These are phyloP conservation scores for Caenorhabditis plicata DNA, from an alignment of 2,888 invertebrate species.

Conservation along the genomic window DNA sequence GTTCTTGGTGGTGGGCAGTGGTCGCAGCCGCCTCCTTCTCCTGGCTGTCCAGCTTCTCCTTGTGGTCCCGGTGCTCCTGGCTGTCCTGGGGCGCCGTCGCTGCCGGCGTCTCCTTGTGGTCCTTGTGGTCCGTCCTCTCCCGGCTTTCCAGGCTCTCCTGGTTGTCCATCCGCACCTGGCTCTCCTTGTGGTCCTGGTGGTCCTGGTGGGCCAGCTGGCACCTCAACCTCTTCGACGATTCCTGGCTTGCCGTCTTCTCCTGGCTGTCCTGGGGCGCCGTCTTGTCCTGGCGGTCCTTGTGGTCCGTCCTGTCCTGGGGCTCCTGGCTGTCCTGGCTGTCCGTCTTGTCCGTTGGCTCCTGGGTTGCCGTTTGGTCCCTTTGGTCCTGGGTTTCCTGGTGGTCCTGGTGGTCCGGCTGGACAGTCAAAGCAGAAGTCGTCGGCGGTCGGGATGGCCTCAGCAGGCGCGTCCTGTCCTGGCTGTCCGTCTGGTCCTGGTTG, in stretches of 20 bases:
- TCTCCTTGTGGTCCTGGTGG: slow-evolving; percentile 44
- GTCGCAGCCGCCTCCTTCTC: slow-evolving; percentile 46
- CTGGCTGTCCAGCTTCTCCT: slow-evolving; percentile 40
- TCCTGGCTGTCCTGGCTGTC: slow-evolving; percentile 44
- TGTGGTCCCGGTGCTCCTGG: slow-evolving; percentile 38
- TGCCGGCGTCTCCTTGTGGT: slow-evolving; percentile 37
- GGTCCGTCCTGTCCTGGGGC: slow-evolving; percentile 46
- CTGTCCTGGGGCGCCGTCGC: slow-evolving; percentile 42
- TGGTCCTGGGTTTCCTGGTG: slow-evolving; percentile 52
- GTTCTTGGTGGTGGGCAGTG: slow-evolving; percentile 52
- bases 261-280: slow-evolving; percentile 43
- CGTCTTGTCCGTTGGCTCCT: slow-evolving; percentile 42
- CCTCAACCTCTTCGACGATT: slow-evolving; percentile 39
- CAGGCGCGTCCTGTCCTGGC: slow-evolving; percentile 53
- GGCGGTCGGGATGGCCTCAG: slow-evolving; percentile 37
- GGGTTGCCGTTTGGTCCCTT: slow-evolving; percentile 43
- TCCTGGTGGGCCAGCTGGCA: slow-evolving; percentile 42
- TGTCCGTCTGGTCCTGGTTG: slow-evolving; percentile 54
- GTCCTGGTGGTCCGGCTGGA: slow-evolving; percentile 53
- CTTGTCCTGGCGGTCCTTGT: slow-evolving; percentile 48
- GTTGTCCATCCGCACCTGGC: slow-evolving; percentile 39
- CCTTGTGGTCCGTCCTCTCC: slow-evolving; percentile 46
- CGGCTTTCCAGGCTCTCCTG: slow-evolving; percentile 41
- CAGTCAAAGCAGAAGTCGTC: slow-evolving; percentile 50
- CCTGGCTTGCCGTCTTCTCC: slow-evolving; percentile 51